A percentile compares a stretch with the other conserved stretches of the same genome.
Conservation (phyloP, 2,888 invertebrate species). For the Pheosia tremula region DNA sequence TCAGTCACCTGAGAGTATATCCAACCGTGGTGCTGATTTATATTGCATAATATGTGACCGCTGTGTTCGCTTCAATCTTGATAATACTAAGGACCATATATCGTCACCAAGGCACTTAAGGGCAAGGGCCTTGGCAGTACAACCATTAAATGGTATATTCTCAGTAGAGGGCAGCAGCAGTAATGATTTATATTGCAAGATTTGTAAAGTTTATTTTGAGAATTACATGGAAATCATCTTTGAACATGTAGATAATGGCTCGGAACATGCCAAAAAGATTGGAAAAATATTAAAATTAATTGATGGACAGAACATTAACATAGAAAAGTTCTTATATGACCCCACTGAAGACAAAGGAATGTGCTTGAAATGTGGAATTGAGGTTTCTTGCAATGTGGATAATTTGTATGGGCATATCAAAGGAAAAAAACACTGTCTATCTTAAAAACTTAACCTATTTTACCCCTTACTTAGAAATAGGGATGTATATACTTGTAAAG, state of each 20-base stretch:
- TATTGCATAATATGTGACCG: conserved; percentile 50
- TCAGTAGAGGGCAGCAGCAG: conserved; percentile 50
- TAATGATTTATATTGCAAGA: conserved; percentile 60
- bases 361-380: conserved; percentile 50
- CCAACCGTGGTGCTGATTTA: conserved; percentile 17
- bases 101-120: conserved; percentile 40
- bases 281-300: conserved; percentile 48
- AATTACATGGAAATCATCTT: conserved; percentile 56
- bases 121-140: conserved; percentile 52
- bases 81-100: conserved; percentile 40
- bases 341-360: conserved; percentile 52
- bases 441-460: too few relatives aligned
- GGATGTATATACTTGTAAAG: too few relatives aligned
- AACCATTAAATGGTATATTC: conserved; percentile 61
- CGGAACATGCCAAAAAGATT: conserved; percentile 42
- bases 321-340: conserved; percentile 55
- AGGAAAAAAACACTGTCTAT: conserved; percentile 41
- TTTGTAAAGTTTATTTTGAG: conserved; percentile 56
- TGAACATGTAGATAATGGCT: conserved; percentile 53
- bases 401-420: conserved; percentile 55
- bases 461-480: too few relatives aligned
- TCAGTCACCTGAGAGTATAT: conserved; percentile 39
- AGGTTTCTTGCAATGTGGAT: conserved; percentile 53
- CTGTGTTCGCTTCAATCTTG: conserved; percentile 33
- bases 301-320: conserved; percentile 50